Evolutionary conservation across 2,797 vertebrate species (phyloP).

Genomic region (Rhinophrynus dorsalis): DNA sequence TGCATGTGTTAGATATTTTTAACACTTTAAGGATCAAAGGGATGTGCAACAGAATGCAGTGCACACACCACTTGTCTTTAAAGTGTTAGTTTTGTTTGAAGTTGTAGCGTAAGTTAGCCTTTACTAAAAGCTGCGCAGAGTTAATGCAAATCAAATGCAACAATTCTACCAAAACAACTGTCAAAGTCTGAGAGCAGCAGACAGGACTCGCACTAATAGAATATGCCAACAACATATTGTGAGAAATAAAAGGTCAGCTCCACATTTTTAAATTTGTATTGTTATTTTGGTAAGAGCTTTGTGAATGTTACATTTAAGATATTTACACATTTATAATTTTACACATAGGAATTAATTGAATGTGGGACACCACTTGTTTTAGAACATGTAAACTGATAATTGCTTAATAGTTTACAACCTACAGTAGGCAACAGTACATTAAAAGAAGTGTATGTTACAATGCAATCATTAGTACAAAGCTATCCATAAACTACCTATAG

Average conservation of each 20-base stretch:
- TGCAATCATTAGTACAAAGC: slow-evolving; percentile 16
- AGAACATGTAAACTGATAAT: slow-evolving; percentile 56
- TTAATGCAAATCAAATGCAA: too few species aligned
- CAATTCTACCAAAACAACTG: too few species aligned
- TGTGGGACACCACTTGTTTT: slow-evolving; percentile 47
- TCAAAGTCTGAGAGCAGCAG: too few species aligned
- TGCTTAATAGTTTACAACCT: slow-evolving; percentile 53
- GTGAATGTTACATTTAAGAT: slow-evolving; percentile 55
- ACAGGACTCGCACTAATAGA: too few species aligned
- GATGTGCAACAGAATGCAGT: too few species aligned
- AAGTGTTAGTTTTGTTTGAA: too few species aligned
- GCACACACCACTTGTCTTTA: too few species aligned
- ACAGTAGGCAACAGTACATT: slow-evolving; percentile 41
- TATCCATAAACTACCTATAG: slow-evolving; percentile 58
- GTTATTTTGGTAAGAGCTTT: slow-evolving; percentile 47
- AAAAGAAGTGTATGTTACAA: slow-evolving; percentile 54
- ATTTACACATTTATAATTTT: slow-evolving; percentile 64
- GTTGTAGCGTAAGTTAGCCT: too few species aligned
- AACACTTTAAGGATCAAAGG: too few species aligned
- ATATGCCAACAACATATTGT: too few species aligned
- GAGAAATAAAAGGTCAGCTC: background rate
- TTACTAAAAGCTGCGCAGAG: too few species aligned
- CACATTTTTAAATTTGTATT: slow-evolving; percentile 16
- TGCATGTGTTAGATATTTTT: too few species aligned
- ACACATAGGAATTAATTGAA: slow-evolving; percentile 56